phyloP scores from a whole-genome alignment of 1,140 invertebrate genomes.

The Apolygus lucorum region DNA sequence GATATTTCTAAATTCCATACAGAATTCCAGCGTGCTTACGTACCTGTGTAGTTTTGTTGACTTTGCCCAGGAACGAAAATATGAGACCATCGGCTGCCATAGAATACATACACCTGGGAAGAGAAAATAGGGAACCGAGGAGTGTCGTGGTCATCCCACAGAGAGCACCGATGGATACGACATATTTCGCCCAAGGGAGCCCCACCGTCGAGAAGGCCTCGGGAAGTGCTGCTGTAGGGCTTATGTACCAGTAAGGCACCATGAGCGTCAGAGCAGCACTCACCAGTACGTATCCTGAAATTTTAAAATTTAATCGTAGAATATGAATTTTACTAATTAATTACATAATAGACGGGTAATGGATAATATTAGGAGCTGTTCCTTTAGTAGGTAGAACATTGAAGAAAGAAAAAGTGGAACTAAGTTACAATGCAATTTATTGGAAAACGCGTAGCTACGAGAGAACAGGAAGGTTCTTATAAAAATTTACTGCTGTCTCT shows the following conservation, averaged over 20 bases:
- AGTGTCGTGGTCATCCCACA: constrained; percentile 84
- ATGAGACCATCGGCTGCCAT: constrained; percentile 83
- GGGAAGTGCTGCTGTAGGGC: constrained; percentile 67
- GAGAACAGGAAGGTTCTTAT: no score
- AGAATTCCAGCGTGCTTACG: no score
- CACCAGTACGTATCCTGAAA: constrained; percentile 58
- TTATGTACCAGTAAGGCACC: constrained; percentile 62
- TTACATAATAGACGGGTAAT: no score
- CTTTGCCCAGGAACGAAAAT: constrained; percentile 65
- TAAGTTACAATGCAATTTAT: no score
- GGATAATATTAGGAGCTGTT: no score
- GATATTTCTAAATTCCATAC: no score
- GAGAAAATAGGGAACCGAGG: constrained; percentile 71
- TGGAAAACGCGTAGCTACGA: no score
- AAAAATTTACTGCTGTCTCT: no score
- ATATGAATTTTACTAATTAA: no score
- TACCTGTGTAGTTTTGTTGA: constrained; percentile 63
- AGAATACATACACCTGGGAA: constrained; percentile 76
- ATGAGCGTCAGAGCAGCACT: constrained; percentile 72
- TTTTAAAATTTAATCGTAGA: not conserved
- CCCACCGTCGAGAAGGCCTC: constrained; percentile 67
- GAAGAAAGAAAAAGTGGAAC: no score
- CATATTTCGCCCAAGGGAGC: constrained; percentile 75
- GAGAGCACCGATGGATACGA: constrained; percentile 76
- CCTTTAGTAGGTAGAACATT: no score